These are phyloP conservation scores for Daboia siamensis DNA, from an alignment of 2,113 vertebrate species.

Conservation along the genomic window DNA sequence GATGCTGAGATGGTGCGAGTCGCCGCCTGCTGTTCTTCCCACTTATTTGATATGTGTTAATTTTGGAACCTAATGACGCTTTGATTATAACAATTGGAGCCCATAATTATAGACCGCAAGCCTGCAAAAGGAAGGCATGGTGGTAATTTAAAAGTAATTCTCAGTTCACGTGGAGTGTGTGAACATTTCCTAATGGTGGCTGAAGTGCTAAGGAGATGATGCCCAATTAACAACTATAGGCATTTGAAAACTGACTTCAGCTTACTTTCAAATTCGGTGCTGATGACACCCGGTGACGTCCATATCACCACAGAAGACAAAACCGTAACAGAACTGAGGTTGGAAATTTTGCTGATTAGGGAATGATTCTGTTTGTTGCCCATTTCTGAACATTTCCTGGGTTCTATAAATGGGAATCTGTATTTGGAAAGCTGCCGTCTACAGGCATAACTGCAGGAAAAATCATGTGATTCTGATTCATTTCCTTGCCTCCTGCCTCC, in stretches of 20 bases:
- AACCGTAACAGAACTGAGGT: not conserved
- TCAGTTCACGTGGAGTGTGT: not conserved
- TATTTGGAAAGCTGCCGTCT: not conserved
- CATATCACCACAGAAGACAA: not conserved
- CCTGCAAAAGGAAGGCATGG: conserved; percentile 12
- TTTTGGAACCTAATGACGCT: conserved; percentile 21
- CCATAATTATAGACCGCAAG: conserved; percentile 2
- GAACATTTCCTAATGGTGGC: not conserved
- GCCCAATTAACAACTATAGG: conserved; percentile 12
- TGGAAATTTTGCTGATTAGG: not conserved
- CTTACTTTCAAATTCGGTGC: not conserved
- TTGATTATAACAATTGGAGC: conserved; percentile 18
- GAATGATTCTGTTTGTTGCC: not conserved
- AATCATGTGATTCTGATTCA: no score
- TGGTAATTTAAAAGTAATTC: conserved; percentile 20
- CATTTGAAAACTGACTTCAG: not conserved
- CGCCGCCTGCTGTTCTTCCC: not conserved
- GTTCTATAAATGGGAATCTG: not conserved
- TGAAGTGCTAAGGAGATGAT: not conserved
- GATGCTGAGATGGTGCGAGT: not conserved
- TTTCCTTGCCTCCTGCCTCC: not conserved
- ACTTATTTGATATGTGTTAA: conserved; percentile 11
- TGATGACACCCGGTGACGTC: not conserved
- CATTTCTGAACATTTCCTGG: not conserved
- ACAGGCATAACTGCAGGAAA: not conserved